A percentile compares a stretch with the other conserved stretches of the same genome.
Evolutionary conservation across 2,797 vertebrate species (phyloP).

Genomic region (Phoebastria nigripes): DNA sequence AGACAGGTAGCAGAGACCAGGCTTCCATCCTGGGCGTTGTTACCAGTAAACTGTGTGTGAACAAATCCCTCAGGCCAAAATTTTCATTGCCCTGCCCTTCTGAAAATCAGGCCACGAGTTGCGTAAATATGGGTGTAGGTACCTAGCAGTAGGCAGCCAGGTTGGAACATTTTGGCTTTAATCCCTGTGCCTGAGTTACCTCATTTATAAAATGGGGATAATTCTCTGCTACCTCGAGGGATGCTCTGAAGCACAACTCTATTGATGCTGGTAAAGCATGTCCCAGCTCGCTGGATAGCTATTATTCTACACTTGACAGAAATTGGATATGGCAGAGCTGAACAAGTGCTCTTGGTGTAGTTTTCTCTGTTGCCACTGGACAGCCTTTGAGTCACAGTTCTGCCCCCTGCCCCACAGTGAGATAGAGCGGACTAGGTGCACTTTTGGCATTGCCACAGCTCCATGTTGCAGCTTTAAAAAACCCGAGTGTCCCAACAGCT

Average conservation of each 20-base stretch:
- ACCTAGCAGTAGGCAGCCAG: conserved; percentile 29
- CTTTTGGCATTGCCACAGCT: not conserved
- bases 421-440: not conserved
- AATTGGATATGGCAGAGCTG: not conserved
- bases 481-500: accelerated
- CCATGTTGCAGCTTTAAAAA: not conserved
- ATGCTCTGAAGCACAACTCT: conserved; percentile 38
- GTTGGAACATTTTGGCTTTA: conserved; percentile 51
- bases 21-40: not conserved
- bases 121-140: conserved; percentile 57
- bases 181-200: conserved; percentile 46
- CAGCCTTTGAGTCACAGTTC: not conserved
- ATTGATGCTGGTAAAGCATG: conserved; percentile 44
- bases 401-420: not conserved
- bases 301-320: conserved; percentile 32
- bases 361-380: not conserved
- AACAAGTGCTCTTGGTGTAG: conserved; percentile 12
- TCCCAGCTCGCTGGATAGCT: conserved; percentile 29
- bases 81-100: conserved; percentile 61
- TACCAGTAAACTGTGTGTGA: conserved; percentile 22
- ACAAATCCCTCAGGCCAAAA: conserved; percentile 59
- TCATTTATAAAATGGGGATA: conserved; percentile 57
- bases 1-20: conserved; percentile 33
- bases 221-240: conserved; percentile 65
- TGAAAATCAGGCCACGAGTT: conserved; percentile 57